These are phyloP conservation scores for Seira musarum DNA, from an alignment of 2,888 invertebrate species.

Conservation along the genomic window DNA sequence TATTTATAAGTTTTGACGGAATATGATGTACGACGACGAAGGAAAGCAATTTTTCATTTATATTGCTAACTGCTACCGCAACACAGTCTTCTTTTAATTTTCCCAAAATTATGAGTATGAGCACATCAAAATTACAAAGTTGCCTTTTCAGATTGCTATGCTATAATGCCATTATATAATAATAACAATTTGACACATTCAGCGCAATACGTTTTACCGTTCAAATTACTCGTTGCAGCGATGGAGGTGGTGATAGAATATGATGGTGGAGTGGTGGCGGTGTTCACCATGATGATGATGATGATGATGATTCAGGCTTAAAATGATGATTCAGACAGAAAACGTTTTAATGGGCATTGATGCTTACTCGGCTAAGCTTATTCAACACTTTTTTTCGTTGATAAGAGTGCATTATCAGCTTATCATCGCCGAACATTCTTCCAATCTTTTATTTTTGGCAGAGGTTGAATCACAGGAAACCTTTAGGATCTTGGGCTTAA, in stretches of 20 bases:
- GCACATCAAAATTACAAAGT: too few relatives aligned
- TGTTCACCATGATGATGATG: neutral
- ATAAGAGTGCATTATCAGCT: constrained; percentile 2
- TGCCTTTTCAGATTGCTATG: too few relatives aligned
- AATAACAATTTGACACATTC: neutral
- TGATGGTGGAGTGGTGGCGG: neutral
- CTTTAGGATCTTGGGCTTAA: too few relatives aligned
- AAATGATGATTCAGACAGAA: neutral
- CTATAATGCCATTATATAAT: too few relatives aligned
- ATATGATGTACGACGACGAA: too few relatives aligned
- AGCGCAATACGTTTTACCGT: neutral
- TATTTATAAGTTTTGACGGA: neutral
- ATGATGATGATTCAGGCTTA: neutral
- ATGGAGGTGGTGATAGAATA: neutral
- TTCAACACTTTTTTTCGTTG: neutral
- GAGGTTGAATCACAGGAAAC: neutral
- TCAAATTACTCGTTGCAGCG: neutral
- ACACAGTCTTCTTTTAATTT: too few relatives aligned
- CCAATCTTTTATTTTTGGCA: neutral
- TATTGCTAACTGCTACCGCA: too few relatives aligned
- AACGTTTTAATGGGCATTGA: neutral
- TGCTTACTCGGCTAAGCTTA: neutral
- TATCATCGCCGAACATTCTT: neutral
- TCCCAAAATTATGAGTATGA: too few relatives aligned
- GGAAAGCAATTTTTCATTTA: too few relatives aligned